Percentiles rank a stretch among this genome's conserved stretches.
Evolutionary conservation across 2,113 vertebrate species (phyloP).

Genomic region (Mixornis gularis): DNA sequence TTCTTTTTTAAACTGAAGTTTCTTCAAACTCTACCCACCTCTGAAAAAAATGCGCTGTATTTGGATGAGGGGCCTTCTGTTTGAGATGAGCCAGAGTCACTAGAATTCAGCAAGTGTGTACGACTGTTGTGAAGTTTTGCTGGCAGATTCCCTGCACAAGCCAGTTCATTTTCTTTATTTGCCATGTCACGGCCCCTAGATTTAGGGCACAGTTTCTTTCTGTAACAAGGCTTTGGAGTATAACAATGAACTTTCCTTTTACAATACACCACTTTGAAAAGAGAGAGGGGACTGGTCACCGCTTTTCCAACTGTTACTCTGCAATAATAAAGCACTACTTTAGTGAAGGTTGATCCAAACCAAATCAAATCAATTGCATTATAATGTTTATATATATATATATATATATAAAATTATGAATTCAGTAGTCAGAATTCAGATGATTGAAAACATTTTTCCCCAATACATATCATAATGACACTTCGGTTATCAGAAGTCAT

Average conservation of each 20-base stretch:
- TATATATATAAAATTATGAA: neutral
- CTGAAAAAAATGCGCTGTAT: constrained; percentile 86
- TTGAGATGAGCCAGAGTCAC: constrained; percentile 76
- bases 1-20: neutral
- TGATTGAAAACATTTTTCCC: neutral
- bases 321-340: constrained; percentile 12
- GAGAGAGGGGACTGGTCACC: constrained; percentile 64
- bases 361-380: neutral
- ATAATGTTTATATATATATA: neutral
- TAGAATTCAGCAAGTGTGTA: constrained; percentile 78
- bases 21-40: constrained; percentile 74
- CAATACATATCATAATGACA: neutral
- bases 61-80: constrained; percentile 79
- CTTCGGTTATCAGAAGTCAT: neutral
- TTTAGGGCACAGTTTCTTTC: constrained; percentile 69
- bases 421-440: neutral
- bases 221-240: constrained; percentile 68
- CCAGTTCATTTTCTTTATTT: constrained; percentile 91
- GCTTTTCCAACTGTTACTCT: constrained; percentile 73
- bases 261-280: constrained; percentile 67
- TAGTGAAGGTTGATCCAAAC: neutral
- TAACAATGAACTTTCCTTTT: constrained; percentile 69
- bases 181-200: constrained; percentile 77
- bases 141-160: constrained; percentile 82
- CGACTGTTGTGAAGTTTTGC: constrained; percentile 73